Evolutionary conservation across 2,888 invertebrate genomes (phyloP).

Genomic region (Archips crataeganus): DNA sequence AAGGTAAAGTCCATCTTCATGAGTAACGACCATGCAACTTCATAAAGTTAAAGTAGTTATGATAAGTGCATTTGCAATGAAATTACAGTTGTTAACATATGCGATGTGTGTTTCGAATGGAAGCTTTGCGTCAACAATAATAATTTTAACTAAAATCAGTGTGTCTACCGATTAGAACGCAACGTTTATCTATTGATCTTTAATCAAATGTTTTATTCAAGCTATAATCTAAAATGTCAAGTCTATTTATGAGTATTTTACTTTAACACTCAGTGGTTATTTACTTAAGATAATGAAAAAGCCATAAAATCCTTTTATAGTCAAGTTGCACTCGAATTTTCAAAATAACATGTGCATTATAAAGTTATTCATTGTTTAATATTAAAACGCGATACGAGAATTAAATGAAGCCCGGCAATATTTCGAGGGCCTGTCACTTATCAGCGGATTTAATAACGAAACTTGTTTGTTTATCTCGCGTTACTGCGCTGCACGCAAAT

Average conservation of each 20-base stretch:
- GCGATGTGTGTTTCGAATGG: not conserved
- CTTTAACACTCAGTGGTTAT: not conserved
- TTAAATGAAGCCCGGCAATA: conserved; percentile 28
- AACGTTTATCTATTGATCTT: not conserved
- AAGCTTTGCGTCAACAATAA: not conserved
- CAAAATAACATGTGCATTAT: not conserved
- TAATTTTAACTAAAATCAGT: not conserved
- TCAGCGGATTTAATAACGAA: conserved; percentile 26
- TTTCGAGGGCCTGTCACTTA: conserved; percentile 16
- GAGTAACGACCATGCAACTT: not conserved
- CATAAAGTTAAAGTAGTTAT: conserved; percentile 2
- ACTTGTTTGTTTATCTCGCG: conserved; percentile 37
- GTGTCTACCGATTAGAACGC: not conserved
- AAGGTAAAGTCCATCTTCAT: not conserved
- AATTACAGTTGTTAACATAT: not conserved
- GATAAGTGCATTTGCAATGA: conserved; percentile 9
- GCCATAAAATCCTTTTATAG: not conserved
- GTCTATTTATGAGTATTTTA: not conserved
- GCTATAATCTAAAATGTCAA: not conserved
- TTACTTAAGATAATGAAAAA: not conserved
- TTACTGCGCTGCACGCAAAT: conserved; percentile 31
- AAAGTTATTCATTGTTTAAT: conserved; percentile 9
- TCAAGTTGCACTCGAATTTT: not conserved
- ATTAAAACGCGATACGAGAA: conserved; percentile 25
- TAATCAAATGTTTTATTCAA: not conserved